These are phyloP conservation scores for Eclectus roratus DNA, from an alignment of 2,113 vertebrate genomes.

Conservation along the genomic window DNA sequence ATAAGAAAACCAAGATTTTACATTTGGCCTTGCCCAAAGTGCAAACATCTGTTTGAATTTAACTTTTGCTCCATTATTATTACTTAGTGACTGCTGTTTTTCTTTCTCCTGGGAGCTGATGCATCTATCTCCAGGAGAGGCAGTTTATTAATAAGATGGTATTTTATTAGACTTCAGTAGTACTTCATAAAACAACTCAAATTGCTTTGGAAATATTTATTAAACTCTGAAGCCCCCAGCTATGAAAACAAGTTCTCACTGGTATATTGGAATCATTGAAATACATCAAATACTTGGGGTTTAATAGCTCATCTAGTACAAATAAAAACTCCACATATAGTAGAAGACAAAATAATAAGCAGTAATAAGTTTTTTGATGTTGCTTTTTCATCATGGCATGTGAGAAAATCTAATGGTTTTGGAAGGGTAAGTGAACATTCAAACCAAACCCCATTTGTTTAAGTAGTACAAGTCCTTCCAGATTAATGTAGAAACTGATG, in stretches of 20 bases:
- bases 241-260: not conserved
- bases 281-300: not conserved
- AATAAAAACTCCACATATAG: not conserved
- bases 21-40: fast-evolving
- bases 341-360: not conserved
- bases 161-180: not conserved
- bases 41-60: not conserved
- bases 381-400: not conserved
- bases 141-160: not conserved
- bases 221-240: not conserved
- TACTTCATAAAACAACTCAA: not conserved
- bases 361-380: not conserved
- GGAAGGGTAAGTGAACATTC: not conserved
- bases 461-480: not conserved
- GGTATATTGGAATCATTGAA: not conserved
- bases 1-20: fast-evolving
- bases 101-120: not conserved
- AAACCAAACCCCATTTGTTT: not conserved
- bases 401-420: not conserved
- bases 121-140: not conserved
- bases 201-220: not conserved
- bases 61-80: not conserved
- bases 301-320: not conserved
- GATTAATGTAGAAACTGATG: not conserved
- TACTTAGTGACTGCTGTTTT: not conserved